Evolutionary conservation across 2,888 invertebrate genomes (phyloP).

Genomic region (Mactromeris polynyma): DNA sequence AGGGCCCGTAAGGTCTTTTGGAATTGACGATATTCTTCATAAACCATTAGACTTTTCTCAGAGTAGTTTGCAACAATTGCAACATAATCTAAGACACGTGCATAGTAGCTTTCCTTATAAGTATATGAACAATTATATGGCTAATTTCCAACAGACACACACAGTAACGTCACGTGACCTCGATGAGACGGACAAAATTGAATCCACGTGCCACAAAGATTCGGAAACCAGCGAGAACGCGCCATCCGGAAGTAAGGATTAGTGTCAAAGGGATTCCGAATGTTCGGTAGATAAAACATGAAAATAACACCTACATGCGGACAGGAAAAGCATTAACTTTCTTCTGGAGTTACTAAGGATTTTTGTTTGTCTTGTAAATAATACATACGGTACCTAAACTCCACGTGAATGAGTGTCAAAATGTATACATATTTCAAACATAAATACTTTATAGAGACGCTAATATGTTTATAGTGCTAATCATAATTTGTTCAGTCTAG

Average conservation of each 20-base stretch:
- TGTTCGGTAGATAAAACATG: slow-evolving; percentile 52
- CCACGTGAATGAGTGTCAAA: slow-evolving; percentile 25
- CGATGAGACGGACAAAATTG: slow-evolving; percentile 48
- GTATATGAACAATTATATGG: slow-evolving; percentile 62
- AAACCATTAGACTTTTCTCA: slow-evolving; percentile 68
- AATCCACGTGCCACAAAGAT: slow-evolving; percentile 64
- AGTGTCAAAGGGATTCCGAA: slow-evolving; percentile 54
- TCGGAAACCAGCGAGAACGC: slow-evolving; percentile 52
- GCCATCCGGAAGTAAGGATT: slow-evolving; percentile 63
- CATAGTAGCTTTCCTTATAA: slow-evolving; percentile 57
- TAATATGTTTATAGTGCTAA: slow-evolving; percentile 10
- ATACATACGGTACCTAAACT: slow-evolving; percentile 15
- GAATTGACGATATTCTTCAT: slow-evolving; percentile 69
- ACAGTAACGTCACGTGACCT: slow-evolving; percentile 53
- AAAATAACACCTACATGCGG: slow-evolving; percentile 52
- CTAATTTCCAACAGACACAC: slow-evolving; percentile 58
- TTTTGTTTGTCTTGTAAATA: slow-evolving; percentile 63
- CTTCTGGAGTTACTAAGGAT: slow-evolving; percentile 28
- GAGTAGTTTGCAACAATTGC: slow-evolving; percentile 59
- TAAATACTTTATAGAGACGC: slow-evolving; percentile 2
- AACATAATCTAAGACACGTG: slow-evolving; percentile 61
- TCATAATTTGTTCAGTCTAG: not conserved
- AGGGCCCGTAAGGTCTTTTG: slow-evolving; percentile 59
- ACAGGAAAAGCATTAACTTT: slow-evolving; percentile 49
- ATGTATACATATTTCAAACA: slow-evolving; percentile 3